phyloP scores from a whole-genome alignment of 2,888 invertebrate genomes.

The Cremastinae sp. region DNA sequence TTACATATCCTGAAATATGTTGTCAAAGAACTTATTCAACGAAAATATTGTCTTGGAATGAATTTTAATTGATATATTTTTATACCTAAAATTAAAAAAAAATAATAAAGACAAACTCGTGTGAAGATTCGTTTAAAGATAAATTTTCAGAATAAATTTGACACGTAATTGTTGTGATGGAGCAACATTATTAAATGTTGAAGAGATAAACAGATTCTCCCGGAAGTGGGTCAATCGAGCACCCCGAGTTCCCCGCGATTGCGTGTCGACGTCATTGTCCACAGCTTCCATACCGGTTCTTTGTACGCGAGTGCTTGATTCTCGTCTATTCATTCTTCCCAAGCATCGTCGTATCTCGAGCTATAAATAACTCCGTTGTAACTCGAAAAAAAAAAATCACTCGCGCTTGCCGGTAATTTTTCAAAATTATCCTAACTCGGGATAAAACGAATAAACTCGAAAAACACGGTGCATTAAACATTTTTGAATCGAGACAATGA shows the following conservation, averaged over 20 bases:
- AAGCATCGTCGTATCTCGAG: background rate
- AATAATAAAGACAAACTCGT: no score
- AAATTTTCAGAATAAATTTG: no score
- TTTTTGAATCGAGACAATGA: no score
- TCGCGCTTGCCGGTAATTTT: background rate
- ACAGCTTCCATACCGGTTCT: slow-evolving; percentile 34
- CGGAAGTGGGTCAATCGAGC: slow-evolving; percentile 61
- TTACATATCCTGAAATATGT: no score
- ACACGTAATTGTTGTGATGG: background rate
- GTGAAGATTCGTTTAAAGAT: no score
- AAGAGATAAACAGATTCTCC: slow-evolving; percentile 55
- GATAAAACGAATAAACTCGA: no score
- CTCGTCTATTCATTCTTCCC: slow-evolving; percentile 52
- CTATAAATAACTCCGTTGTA: background rate
- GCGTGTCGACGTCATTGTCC: slow-evolving; percentile 51
- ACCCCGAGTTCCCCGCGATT: slow-evolving; percentile 46
- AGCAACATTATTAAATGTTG: slow-evolving; percentile 10
- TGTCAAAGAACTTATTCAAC: no score
- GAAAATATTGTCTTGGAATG: no score
- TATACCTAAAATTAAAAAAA: no score
- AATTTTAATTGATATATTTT: no score
- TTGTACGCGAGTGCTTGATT: slow-evolving; percentile 17
- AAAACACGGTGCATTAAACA: no score
- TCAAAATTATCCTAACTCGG: background rate
- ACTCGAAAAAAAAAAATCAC: background rate